Percentiles rank a stretch among this genome's conserved stretches.
Conservation (phyloP, 1,140 invertebrate species). For the Drosophila ercepeae region DNA sequence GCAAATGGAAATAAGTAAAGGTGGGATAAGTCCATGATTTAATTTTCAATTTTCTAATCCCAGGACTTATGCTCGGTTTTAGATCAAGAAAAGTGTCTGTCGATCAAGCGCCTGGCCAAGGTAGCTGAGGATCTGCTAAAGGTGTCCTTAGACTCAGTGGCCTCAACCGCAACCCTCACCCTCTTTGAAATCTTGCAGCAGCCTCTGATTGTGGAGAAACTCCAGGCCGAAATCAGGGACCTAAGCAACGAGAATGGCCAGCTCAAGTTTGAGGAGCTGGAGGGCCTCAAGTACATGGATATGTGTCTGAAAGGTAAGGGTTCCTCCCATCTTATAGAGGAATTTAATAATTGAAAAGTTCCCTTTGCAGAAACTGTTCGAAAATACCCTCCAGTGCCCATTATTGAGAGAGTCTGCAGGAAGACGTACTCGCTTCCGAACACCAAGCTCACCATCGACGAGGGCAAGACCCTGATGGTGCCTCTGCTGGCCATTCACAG, state of each 20-base stretch:
- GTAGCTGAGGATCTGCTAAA: conserved; percentile 72
- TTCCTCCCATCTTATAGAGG: accelerated
- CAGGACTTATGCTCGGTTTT: too few relatives aligned
- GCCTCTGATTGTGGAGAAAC: conserved; percentile 62
- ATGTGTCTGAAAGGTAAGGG: conserved; percentile 67
- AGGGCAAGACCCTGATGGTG: conserved; percentile 73
- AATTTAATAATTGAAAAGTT: background rate
- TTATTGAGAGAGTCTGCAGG: conserved; percentile 68
- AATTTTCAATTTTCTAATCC: too few relatives aligned
- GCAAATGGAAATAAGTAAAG: conserved; percentile 58
- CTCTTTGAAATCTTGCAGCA: conserved; percentile 70
- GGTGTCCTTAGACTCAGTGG: conserved; percentile 56
- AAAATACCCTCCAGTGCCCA: conserved; percentile 83
- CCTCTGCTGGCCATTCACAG: conserved; percentile 84
- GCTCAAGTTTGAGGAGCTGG: conserved; percentile 55
- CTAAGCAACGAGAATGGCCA: conserved; percentile 19
- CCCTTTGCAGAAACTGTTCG: conserved; percentile 83
- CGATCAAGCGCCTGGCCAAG: conserved; percentile 59
- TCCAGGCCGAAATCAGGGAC: conserved; percentile 58
- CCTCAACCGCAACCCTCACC: conserved; percentile 55
- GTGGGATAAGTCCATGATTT: conserved; percentile 24
- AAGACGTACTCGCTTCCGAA: conserved; percentile 66
- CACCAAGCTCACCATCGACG: conserved; percentile 69
- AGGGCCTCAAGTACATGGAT: conserved; percentile 65
- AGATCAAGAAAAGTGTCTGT: conserved; percentile 73